Conservation (phyloP, 2,888 invertebrate genomes). For the Drosophila paramelanica region DNA sequence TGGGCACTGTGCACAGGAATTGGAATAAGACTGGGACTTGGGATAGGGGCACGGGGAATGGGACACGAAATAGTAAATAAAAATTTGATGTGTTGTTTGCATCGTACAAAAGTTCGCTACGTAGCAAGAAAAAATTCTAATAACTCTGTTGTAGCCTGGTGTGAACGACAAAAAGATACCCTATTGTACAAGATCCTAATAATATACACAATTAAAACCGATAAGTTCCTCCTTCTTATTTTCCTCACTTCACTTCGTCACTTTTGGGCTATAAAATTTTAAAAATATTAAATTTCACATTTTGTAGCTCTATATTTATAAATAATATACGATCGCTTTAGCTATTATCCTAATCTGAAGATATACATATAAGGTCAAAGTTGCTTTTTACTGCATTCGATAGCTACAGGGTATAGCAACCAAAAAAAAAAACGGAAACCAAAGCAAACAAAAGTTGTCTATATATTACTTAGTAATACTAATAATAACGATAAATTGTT, state of each 20-base stretch:
- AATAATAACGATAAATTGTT: conserved; percentile 64
- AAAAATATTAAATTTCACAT: no score
- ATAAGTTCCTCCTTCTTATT: no score
- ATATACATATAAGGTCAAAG: no score
- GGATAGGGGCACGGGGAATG: not conserved
- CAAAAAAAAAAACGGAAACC: conserved; percentile 16
- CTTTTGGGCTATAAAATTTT: no score
- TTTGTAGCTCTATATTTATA: no score
- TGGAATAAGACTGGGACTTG: conserved; percentile 5
- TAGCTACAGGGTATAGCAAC: not conserved
- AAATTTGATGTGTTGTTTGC: conserved; percentile 43
- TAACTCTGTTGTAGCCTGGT: no score
- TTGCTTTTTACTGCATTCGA: no score
- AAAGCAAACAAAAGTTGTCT: conserved; percentile 35
- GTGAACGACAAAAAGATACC: not conserved
- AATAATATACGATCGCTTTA: no score
- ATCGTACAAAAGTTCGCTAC: conserved; percentile 8
- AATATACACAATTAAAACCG: no score
- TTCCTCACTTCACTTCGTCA: no score
- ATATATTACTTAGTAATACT: conserved; percentile 71
- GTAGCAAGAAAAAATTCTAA: not conserved
- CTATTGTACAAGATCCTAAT: not conserved
- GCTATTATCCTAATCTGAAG: no score
- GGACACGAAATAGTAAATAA: conserved; percentile 45
- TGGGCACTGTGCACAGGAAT: conserved; percentile 20